These are phyloP conservation scores for Apamea epomidion DNA, from an alignment of 2,888 invertebrate species.

Conservation along the genomic window DNA sequence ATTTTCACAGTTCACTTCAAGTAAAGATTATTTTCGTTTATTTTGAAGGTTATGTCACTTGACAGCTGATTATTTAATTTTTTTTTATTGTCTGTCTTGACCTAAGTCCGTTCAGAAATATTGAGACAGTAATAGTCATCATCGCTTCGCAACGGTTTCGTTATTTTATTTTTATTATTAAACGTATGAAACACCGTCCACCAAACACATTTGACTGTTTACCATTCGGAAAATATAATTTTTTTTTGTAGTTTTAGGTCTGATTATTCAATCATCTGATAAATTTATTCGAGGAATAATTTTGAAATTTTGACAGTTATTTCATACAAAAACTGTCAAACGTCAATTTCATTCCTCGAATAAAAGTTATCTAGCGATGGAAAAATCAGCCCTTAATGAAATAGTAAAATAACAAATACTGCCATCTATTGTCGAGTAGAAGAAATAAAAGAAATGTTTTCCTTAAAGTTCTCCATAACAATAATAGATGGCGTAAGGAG, in stretches of 20 bases:
- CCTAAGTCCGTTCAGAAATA: background rate
- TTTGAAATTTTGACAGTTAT: no score
- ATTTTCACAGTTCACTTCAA: background rate
- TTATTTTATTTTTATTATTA: background rate
- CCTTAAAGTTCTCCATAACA: background rate
- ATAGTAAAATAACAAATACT: background rate
- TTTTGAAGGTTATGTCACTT: constrained; percentile 27
- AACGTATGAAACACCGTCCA: background rate
- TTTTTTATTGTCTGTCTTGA: constrained; percentile 8
- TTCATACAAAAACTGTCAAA: no score
- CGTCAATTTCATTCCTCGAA: no score
- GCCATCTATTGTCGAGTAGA: constrained; percentile 50
- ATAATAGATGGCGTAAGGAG: constrained; percentile 27
- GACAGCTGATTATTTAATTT: constrained; percentile 20
- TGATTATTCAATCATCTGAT: no score
- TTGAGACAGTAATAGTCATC: no score
- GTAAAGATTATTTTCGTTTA: background rate
- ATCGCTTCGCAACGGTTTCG: background rate
- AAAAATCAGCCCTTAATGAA: no score
- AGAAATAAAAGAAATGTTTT: background rate
- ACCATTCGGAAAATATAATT: background rate
- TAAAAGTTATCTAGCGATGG: no score
- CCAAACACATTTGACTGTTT: background rate
- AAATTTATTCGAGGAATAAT: no score
- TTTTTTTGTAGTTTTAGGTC: background rate